phyloP scores from a whole-genome alignment of 2,888 invertebrate species.

The Agriotes lineatus region DNA sequence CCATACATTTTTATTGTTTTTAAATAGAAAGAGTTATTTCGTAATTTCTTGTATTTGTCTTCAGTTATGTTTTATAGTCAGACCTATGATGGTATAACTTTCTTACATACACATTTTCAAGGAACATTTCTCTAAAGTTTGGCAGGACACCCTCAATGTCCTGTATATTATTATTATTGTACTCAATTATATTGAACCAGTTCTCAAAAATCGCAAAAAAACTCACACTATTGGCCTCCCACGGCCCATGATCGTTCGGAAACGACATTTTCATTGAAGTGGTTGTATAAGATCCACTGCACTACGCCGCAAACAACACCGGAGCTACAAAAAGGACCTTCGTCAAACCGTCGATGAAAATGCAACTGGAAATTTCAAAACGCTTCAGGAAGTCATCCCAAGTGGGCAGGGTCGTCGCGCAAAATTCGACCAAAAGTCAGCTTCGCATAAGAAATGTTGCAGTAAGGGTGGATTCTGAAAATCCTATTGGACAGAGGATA shows the following conservation, averaged over 20 bases:
- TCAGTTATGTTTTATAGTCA: no score
- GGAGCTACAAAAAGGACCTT: neutral
- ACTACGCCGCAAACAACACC: neutral
- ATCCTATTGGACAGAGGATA: constrained; percentile 1
- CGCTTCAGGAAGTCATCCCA: neutral
- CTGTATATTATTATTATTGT: no score
- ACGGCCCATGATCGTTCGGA: constrained; percentile 62
- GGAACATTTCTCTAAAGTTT: no score
- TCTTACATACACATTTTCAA: no score
- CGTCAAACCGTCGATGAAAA: neutral
- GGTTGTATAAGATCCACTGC: constrained; percentile 6
- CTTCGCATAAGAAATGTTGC: neutral
- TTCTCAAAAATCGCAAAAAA: no score
- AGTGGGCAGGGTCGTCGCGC: neutral
- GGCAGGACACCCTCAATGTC: no score
- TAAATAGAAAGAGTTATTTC: no score
- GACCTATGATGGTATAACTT: no score
- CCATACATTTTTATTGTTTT: no score
- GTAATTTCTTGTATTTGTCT: no score
- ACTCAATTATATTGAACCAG: no score
- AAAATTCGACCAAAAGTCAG: neutral
- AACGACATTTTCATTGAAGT: constrained; percentile 64
- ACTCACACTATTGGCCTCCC: constrained; percentile 63
- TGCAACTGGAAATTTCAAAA: neutral
- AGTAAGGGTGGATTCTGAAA: neutral